phyloP scores from a whole-genome alignment of 2,797 vertebrate species.

The Lagocephalus sceleratus region DNA sequence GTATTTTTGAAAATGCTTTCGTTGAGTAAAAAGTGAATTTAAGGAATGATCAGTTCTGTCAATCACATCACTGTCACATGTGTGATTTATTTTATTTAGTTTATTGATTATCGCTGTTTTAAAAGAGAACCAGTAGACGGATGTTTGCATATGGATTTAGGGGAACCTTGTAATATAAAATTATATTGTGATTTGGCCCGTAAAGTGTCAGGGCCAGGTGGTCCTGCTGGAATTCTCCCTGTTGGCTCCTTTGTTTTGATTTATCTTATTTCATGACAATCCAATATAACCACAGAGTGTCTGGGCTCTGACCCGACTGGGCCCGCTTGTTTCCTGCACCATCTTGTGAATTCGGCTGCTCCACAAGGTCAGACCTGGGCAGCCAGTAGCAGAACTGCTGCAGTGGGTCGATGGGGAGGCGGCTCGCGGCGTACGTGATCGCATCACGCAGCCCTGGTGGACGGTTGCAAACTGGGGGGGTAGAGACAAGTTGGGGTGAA shows the following conservation, averaged over 20 bases:
- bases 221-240: neutral
- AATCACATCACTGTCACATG: too few relatives aligned
- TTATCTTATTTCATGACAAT: neutral
- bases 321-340: neutral
- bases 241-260: neutral
- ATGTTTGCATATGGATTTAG: too few relatives aligned
- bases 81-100: too few relatives aligned
- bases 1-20: slow-evolving; percentile 42
- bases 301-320: neutral
- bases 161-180: too few relatives aligned
- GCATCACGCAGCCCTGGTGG: neutral
- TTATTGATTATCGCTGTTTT: too few relatives aligned
- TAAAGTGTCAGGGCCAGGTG: neutral
- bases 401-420: neutral
- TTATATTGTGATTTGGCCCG: too few relatives aligned
- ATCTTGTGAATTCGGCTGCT: neutral
- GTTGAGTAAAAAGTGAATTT: slow-evolving; percentile 2
- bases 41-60: too few relatives aligned
- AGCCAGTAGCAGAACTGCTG: neutral
- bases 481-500: too few relatives aligned
- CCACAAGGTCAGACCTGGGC: neutral
- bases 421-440: neutral
- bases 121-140: too few relatives aligned
- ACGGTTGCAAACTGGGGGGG: neutral
- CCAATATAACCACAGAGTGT: neutral